phyloP scores from a whole-genome alignment of 1,140 invertebrate genomes.

The Leptinotarsa lineolata region DNA sequence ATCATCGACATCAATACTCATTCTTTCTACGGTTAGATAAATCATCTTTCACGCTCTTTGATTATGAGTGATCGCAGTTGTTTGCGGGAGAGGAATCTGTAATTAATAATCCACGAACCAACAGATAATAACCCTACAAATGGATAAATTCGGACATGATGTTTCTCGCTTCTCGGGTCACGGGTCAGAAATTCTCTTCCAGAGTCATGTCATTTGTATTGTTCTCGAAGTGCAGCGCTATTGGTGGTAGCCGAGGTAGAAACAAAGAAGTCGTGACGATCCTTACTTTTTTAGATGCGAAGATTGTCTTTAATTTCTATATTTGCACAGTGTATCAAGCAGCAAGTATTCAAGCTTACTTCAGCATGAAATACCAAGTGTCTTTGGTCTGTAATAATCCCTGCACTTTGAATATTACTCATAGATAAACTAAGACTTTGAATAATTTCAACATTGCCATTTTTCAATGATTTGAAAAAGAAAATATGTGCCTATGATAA shows the following conservation, averaged over 20 bases:
- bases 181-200: background rate
- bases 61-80: background rate
- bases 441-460: no score
- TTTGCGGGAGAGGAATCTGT: background rate
- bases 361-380: no score
- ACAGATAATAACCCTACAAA: background rate
- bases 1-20: conserved; percentile 3
- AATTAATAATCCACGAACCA: conserved; percentile 6
- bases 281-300: background rate
- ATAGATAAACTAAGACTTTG: no score
- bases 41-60: background rate
- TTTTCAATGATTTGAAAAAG: no score
- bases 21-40: conserved; percentile 3
- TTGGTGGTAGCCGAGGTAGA: conserved; percentile 5
- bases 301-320: conserved; percentile 4
- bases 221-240: conserved; percentile 5
- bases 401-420: no score
- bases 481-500: no score
- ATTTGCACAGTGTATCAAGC: background rate
- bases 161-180: background rate
- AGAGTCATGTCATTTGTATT: background rate
- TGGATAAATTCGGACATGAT: conserved; percentile 5
- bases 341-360: no score
- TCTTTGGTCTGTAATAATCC: no score
- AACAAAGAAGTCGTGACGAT: background rate